These are phyloP conservation scores for Hydropotes inermis DNA, from an alignment of 2,113 vertebrate species.

Conservation along the genomic window DNA sequence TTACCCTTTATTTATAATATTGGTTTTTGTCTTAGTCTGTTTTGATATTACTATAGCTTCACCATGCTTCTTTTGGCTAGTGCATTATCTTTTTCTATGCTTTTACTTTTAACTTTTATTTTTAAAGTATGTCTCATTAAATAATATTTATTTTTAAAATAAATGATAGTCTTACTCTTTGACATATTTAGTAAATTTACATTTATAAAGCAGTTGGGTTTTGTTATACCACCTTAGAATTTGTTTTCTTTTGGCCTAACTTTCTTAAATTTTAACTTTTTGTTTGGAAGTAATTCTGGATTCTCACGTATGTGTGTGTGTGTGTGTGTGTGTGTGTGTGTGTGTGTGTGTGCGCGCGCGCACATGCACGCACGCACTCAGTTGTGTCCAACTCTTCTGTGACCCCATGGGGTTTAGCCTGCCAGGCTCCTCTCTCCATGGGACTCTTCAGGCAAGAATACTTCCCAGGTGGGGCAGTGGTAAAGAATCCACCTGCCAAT, in stretches of 20 bases:
- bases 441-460: not conserved
- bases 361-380: not conserved
- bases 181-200: not conserved
- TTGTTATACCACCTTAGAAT: not conserved
- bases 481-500: not conserved
- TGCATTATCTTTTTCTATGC: not conserved
- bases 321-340: not conserved
- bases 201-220: not conserved
- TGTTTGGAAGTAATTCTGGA: not conserved
- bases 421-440: not conserved
- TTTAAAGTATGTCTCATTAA: not conserved
- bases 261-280: not conserved
- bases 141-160: not conserved
- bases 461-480: not conserved
- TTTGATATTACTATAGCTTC: not conserved
- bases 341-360: rapidly evolving
- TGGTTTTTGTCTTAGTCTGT: not conserved
- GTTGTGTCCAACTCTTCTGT: not conserved
- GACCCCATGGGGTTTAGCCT: not conserved
- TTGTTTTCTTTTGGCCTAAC: not conserved
- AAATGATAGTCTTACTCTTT: not conserved
- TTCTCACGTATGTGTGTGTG: not conserved
- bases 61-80: not conserved
- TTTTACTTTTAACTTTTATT: not conserved
- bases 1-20: not conserved